A percentile compares a stretch with the other conserved stretches of the same genome.
Evolutionary conservation across 2,113 vertebrate species (phyloP).

Genomic region (Mugil cephalus): DNA sequence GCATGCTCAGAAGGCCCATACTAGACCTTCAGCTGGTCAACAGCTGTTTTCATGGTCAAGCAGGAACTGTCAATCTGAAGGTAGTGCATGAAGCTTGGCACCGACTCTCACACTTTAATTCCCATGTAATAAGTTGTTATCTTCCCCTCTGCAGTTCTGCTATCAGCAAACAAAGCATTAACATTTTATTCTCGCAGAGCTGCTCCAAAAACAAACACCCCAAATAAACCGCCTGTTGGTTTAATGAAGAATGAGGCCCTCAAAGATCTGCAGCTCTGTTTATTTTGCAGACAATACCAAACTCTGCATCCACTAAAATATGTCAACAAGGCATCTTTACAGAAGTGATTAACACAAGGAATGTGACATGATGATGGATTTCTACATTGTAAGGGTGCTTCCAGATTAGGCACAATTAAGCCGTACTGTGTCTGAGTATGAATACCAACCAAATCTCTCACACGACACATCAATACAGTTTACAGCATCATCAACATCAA

Average conservation of each 20-base stretch:
- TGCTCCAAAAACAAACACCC: conserved; percentile 44
- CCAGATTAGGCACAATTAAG: too few relatives aligned
- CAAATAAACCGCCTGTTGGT: conserved; percentile 50
- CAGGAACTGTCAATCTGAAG: neutral
- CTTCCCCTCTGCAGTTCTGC: conserved; percentile 24
- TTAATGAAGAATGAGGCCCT: conserved; percentile 32
- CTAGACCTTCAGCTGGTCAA: neutral
- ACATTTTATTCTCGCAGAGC: conserved; percentile 38
- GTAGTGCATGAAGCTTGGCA: neutral
- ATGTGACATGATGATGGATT: neutral
- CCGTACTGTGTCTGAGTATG: too few relatives aligned
- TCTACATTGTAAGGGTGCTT: neutral
- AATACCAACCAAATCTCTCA: too few relatives aligned
- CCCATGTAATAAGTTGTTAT: conserved; percentile 27
- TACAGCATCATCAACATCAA: too few relatives aligned
- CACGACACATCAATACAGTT: too few relatives aligned
- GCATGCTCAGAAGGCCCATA: neutral
- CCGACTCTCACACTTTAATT: neutral
- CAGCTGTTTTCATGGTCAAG: neutral
- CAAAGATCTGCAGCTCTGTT: conserved; percentile 24
- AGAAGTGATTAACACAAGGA: neutral
- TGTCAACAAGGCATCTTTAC: conserved; percentile 1
- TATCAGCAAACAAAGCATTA: conserved; percentile 57
- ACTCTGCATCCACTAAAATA: neutral
- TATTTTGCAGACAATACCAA: conserved; percentile 14